Evolutionary conservation across 2,888 invertebrate species (phyloP).

Genomic region (Drepanosiphum platanoidis): DNA sequence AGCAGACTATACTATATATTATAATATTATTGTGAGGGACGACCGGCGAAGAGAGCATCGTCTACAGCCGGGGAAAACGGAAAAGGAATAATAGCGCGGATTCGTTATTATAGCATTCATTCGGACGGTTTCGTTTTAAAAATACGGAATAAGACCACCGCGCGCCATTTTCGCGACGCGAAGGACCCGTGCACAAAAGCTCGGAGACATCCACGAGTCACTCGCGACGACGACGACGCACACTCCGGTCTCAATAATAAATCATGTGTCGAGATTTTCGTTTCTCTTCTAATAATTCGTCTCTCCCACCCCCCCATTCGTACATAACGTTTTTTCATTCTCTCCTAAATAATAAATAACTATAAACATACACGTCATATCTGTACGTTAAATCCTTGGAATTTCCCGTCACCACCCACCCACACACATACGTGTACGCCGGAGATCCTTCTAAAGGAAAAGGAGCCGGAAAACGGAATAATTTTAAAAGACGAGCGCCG

Average conservation of each 20-base stretch:
- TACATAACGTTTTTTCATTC: neutral
- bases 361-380: neutral
- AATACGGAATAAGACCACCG: neutral
- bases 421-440: no score
- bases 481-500: neutral
- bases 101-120: neutral
- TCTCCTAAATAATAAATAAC: neutral
- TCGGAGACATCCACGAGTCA: neutral
- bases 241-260: neutral
- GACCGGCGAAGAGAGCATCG: neutral
- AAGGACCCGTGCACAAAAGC: neutral
- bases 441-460: no score
- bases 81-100: neutral
- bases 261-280: neutral
- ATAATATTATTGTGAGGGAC: neutral
- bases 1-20: no score
- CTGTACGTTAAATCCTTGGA: neutral
- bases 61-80: neutral
- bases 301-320: neutral
- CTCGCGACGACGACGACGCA: neutral
- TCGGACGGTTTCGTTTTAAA: neutral
- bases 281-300: neutral
- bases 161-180: neutral
- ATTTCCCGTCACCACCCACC: no score
- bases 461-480: no score